phyloP scores from a whole-genome alignment of 1,140 invertebrate genomes.

The Mizuhopecten yessoensis region DNA sequence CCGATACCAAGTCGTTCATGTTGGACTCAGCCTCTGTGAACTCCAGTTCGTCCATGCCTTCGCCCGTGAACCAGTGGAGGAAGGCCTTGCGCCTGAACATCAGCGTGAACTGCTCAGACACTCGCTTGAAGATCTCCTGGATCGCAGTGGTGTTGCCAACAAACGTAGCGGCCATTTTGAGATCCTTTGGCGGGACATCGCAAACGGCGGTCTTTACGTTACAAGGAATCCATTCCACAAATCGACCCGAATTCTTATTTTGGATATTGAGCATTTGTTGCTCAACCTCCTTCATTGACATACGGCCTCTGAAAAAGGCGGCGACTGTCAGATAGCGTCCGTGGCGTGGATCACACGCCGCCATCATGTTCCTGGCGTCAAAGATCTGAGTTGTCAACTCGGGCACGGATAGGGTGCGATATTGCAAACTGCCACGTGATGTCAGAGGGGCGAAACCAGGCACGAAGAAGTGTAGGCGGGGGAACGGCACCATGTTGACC shows the following conservation, averaged over 20 bases:
- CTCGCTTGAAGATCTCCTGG: slow-evolving; percentile 90
- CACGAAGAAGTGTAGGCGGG: slow-evolving; percentile 92
- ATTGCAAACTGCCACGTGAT: slow-evolving; percentile 85
- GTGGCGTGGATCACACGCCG: slow-evolving; percentile 89
- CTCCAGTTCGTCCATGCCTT: slow-evolving; percentile 92
- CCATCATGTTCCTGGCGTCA: slow-evolving; percentile 91
- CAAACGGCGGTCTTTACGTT: slow-evolving; percentile 96
- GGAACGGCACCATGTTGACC: slow-evolving; percentile 90
- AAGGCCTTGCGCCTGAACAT: slow-evolving; percentile 85
- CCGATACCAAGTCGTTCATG: slow-evolving; percentile 94
- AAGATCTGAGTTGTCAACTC: slow-evolving; percentile 91
- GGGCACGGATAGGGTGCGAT: slow-evolving; percentile 85
- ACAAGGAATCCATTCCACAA: slow-evolving; percentile 97
- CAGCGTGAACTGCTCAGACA: slow-evolving; percentile 86
- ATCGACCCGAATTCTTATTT: slow-evolving; percentile 93
- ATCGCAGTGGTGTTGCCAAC: slow-evolving; percentile 88
- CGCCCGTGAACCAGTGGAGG: slow-evolving; percentile 85
- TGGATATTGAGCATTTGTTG: slow-evolving; percentile 90
- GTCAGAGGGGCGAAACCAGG: slow-evolving; percentile 90
- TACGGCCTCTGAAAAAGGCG: slow-evolving; percentile 92
- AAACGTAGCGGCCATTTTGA: slow-evolving; percentile 96
- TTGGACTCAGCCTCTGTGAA: slow-evolving; percentile 90
- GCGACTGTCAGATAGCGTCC: slow-evolving; percentile 90
- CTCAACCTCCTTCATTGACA: slow-evolving; percentile 88
- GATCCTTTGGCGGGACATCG: slow-evolving; percentile 94